Percentiles rank a stretch among this genome's conserved stretches.
Evolutionary conservation across 2,797 vertebrate species (phyloP).

Genomic region (Chelon auratus): DNA sequence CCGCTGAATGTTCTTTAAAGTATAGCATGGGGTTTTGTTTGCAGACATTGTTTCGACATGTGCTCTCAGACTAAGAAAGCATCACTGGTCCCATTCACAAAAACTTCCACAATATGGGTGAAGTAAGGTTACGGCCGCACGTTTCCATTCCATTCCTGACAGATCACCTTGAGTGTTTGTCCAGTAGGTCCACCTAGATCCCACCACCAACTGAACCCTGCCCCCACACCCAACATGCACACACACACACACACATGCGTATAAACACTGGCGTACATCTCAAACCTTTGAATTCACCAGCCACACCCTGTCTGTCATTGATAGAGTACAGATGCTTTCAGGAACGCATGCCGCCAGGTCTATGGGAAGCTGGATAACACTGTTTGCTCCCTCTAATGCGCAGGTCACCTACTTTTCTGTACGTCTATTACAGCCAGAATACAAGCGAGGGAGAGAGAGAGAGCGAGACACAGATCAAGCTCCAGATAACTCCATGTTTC

Average conservation of each 20-base stretch:
- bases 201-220: constrained; percentile 6
- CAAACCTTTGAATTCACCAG: constrained; percentile 40
- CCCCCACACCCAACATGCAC: constrained; percentile 38
- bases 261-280: constrained; percentile 33
- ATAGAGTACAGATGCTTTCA: constrained; percentile 79
- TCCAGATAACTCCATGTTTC: constrained; percentile 30
- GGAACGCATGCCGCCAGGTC: constrained; percentile 45
- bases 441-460: background rate
- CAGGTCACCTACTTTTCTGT: constrained; percentile 47
- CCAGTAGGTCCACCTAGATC: constrained; percentile 28
- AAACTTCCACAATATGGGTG: constrained; percentile 20
- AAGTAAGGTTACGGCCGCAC: constrained; percentile 31
- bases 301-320: constrained; percentile 71
- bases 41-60: constrained; percentile 23
- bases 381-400: constrained; percentile 64
- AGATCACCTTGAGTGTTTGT: constrained; percentile 63
- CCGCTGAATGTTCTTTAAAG: background rate
- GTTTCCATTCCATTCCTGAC: constrained; percentile 54
- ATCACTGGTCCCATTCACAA: constrained; percentile 46
- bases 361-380: constrained; percentile 48
- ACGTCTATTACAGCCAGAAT: constrained; percentile 34
- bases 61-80: background rate
- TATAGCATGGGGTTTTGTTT: constrained; percentile 16
- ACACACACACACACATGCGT: constrained; percentile 31
- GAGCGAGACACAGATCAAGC: constrained; percentile 29